phyloP scores from a whole-genome alignment of 2,113 vertebrate species.

The Procavia capensis region DNA sequence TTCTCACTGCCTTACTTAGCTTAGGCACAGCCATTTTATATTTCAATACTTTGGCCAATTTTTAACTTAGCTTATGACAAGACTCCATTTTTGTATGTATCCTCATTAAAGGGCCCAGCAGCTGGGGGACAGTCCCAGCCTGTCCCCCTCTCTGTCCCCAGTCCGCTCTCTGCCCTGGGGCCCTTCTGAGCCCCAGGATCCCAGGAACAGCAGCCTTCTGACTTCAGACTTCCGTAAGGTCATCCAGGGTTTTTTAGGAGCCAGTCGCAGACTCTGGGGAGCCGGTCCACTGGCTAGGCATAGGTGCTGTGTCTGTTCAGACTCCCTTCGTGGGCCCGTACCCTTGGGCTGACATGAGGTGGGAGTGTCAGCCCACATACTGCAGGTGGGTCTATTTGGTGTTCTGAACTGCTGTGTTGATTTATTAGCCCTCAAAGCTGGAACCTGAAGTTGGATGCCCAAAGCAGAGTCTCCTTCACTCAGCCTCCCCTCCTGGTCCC shows the following conservation, averaged over 20 bases:
- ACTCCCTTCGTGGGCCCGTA: not conserved
- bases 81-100: too few species aligned
- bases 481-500: too few species aligned
- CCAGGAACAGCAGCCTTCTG: not conserved
- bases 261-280: too few species aligned
- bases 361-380: too few species aligned
- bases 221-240: rapidly evolving
- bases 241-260: not conserved
- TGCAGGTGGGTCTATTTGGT: not conserved
- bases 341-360: too few species aligned
- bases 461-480: not conserved
- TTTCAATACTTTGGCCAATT: too few species aligned
- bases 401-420: not conserved
- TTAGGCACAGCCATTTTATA: too few species aligned
- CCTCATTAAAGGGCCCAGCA: too few species aligned
- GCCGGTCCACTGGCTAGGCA: rapidly evolving
- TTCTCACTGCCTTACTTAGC: too few species aligned
- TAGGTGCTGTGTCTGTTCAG: rapidly evolving
- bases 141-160: too few species aligned
- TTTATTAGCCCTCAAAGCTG: rapidly evolving
- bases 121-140: not conserved
- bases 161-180: not conserved
- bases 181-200: rapidly evolving
- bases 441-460: not conserved
- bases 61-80: too few species aligned